Evolutionary conservation across 2,888 invertebrate species (phyloP), one percentile per base, ranked within the genome.

Genomic region (Marasmarcha lunaedactyla): DNA sequence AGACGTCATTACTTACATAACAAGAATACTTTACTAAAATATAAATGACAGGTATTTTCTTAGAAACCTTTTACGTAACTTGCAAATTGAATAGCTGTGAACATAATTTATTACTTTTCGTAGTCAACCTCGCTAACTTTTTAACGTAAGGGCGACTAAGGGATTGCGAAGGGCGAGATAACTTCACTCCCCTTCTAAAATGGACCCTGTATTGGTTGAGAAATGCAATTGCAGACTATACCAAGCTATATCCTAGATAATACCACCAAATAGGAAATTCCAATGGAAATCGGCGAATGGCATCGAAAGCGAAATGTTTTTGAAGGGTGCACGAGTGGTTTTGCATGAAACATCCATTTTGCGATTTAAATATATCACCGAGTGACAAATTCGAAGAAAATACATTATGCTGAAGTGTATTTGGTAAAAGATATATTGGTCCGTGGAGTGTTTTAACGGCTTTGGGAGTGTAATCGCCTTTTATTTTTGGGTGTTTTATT

Each of bases 61-160:
- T 30, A n/a, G 6, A n/a, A 25, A 30, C 30, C 10, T 30, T 30
- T 30, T 3, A 9, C 11, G 30, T 30, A 3, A 30, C n/a, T n/a
- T 4, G 30, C 11, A 30, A 11, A 30, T 30, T 30, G n/a, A 30
- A 30, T 30, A 30, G 30, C 30, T 30, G 30, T 10, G 30, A 30
- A 30, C 4, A n/a, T 30, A 30, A 30, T 30, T 30, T 74, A 71
- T 74, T 70, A 61, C 70, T 64, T 71, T 62, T 67, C 55, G 61
- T 57, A 63, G 65, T 62, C 63, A 67, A 59, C 51, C 54, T 57
- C 64, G 66, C 72, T 72, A 71, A 71, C 69, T 71, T 71, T 65
- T 72, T 67, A 30, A 30, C 30, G n/a, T 30, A 5, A 30, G 30
- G 30, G 30, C 10, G 30, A 30, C 4, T 30, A 30, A 4, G 2